Evolutionary conservation across 2,113 vertebrate genomes (phyloP).

Genomic region (Myodes glareolus): DNA sequence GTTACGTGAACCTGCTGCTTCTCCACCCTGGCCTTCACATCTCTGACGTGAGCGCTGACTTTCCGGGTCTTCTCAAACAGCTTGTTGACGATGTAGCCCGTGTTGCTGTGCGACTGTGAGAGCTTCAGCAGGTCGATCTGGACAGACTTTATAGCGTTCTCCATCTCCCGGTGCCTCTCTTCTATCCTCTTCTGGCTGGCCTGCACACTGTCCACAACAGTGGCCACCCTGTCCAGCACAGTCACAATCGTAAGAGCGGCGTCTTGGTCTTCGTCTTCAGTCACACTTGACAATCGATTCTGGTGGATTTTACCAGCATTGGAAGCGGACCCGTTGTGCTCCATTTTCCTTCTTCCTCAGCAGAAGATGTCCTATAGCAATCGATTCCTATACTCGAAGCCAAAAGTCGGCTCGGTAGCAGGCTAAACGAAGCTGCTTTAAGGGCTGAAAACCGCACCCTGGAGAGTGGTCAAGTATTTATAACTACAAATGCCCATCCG

Average conservation of each 20-base stretch:
- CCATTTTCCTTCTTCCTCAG: slow-evolving; percentile 86
- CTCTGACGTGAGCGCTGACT: slow-evolving; percentile 95
- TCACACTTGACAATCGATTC: slow-evolving; percentile 87
- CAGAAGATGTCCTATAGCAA: slow-evolving; percentile 34
- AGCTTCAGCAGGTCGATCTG: slow-evolving; percentile 96
- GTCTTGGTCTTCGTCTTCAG: slow-evolving; percentile 93
- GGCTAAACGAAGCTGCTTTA: slow-evolving; percentile 83
- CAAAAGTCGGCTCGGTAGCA: slow-evolving; percentile 80
- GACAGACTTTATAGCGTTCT: slow-evolving; percentile 91
- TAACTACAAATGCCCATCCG: slow-evolving; percentile 87
- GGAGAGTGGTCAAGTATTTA: slow-evolving; percentile 87
- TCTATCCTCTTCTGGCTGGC: slow-evolving; percentile 96
- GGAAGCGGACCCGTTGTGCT: slow-evolving; percentile 84
- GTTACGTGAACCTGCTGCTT: slow-evolving; percentile 91
- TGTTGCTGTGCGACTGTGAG: slow-evolving; percentile 92
- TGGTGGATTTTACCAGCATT: slow-evolving; percentile 88
- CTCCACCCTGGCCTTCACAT: slow-evolving; percentile 94
- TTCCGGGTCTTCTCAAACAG: slow-evolving; percentile 96
- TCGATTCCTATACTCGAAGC: slow-evolving; percentile 73
- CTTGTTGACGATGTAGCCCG: slow-evolving; percentile 92
- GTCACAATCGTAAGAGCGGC: slow-evolving; percentile 94
- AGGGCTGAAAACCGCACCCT: slow-evolving; percentile 85
- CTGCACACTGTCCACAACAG: slow-evolving; percentile 95
- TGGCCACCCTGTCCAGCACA: slow-evolving; percentile 95
- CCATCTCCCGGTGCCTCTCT: slow-evolving; percentile 94